phyloP scores from a whole-genome alignment of 1,140 invertebrate genomes.

The Drosophila arawakana region DNA sequence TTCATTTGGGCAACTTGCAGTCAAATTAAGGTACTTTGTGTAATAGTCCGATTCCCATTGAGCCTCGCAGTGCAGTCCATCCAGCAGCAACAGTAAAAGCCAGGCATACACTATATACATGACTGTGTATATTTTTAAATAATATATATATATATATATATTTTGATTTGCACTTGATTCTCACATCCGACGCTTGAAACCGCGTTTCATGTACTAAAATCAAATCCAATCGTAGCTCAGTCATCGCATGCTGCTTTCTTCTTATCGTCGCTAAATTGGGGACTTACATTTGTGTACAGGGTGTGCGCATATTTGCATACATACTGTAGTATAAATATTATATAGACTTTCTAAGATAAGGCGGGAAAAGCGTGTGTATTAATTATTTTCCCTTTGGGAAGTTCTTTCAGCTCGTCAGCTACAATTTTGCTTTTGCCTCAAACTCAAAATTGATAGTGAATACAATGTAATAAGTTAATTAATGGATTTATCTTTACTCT shows the following conservation, averaged over 20 bases:
- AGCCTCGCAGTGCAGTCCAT: too few species aligned
- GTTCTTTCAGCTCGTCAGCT: conserved; percentile 10
- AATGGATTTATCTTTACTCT: too few species aligned
- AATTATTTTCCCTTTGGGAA: conserved; percentile 39
- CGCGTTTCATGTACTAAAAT: conserved; percentile 40
- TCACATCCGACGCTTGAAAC: conserved; percentile 36
- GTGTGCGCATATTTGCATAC: neutral
- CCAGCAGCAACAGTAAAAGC: conserved; percentile 25
- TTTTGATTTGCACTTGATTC: neutral
- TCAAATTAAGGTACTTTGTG: conserved; percentile 39
- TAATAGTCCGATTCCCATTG: neutral
- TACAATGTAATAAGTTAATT: neutral
- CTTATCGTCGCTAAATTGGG: conserved; percentile 27
- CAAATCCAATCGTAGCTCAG: conserved; percentile 1
- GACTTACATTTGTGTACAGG: neutral
- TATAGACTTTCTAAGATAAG: conserved; percentile 33
- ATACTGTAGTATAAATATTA: neutral
- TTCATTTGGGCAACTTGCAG: conserved; percentile 46
- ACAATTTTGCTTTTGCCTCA: conserved; percentile 26
- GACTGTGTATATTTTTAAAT: neutral
- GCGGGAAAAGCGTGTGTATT: conserved; percentile 33
- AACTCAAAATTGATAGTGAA: conserved; percentile 3
- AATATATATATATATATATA: conserved; percentile 14
- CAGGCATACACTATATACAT: conserved; percentile 16
- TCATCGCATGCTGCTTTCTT: conserved; percentile 16